Evolutionary conservation across 2,113 vertebrate species (phyloP), one percentile per base, ranked within the genome.

Genomic region (Carassius auratus): DNA sequence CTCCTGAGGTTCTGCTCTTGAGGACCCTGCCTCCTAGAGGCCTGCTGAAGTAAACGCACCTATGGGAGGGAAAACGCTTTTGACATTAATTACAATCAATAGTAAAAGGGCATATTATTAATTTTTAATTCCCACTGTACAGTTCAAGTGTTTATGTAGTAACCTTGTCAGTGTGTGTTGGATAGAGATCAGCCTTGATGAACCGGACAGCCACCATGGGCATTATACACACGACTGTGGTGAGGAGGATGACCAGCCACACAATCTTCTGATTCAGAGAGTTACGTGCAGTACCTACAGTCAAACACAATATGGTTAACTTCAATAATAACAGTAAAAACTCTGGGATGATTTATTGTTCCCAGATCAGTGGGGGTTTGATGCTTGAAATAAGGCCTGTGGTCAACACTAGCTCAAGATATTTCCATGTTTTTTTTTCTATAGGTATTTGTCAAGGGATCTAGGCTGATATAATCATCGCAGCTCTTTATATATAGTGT

Each of bases 191-290:
- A 26, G 92, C 87, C 91, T 90, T 96, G 88, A 97, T 86, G 89
- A 96, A 95, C 76, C 93, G 89, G 84, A 95, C 61, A 0, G 86
- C 89, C 86, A 96, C 85, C 36, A 95, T 93, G 0, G 96, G 96
- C 87, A 95, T 86, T 48, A 95, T 90, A 30, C 95, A 96, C 84
- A 94, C 90, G 77, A 96, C 95, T 3, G 94, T 94, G 45, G 95
- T 96, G 84, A 96, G 92, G 83, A 96, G 89, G 89, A 97, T 95
- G 66, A 96, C 92, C 81, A 97, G 86, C 96, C 96, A 97, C 87
- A 95, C 92, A 12, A 84, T 93, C 84, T 90, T 93, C 92, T 96
- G 93, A 62, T 90, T 88, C 62, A 96, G 91, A 76, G 92, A 94
- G 92, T 94, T 95, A 4, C 87, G 87, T 8, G 93, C 93, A 2